Evolutionary conservation across 2,888 invertebrate species (phyloP), one percentile per base, ranked within the genome.

Genomic region (Achlya flavicornis): DNA sequence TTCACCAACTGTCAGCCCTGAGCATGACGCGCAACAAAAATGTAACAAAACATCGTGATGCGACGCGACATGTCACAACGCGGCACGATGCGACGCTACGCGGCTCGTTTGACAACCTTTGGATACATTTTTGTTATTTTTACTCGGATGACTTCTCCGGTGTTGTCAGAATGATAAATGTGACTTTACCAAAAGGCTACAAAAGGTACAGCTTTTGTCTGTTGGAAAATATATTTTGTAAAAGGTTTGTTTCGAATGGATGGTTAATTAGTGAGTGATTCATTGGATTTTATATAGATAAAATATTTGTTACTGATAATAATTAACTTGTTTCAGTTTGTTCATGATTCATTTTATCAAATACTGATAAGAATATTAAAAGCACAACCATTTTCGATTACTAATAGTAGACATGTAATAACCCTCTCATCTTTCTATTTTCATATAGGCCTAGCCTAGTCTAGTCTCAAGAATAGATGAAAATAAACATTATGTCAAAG

Each of bases 191-290:
- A 26, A 26, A 26, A 26, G 26, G 26, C 26, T 26, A 1, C 19
- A 7, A 61, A 68, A 68, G 65, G 64, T 62, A 64, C 32, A 63
- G 48, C 32, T 53, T 53, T 53, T 53, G 53, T n/a, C 14, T 53
- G 53, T 19, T 53, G 53, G 53, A 19, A 64, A 61, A 69, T 61
- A 46, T 64, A 14, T 61, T 63, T 41, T 41, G 68, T 58, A 64
- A 26, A 26, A 26, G 26, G 26, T 74, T 71, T 66, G 64, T 68
- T 63, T 65, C 57, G 46, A 65, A 65, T 53, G 64, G 64, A 59
- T 26, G 43, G 43, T 43, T 43, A 14, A 43, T 43, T 43, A 14
- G 43, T 4, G 1, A n/a, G 5, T 4, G 46, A 5, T 46, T 2
- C 26, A n/a, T 46, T 46, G 46, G 6, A 5, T n/a, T n/a, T 46